Base-by-base conservation (phyloP, 2,113 vertebrate species). In the Mellivora capensis region DNA sequence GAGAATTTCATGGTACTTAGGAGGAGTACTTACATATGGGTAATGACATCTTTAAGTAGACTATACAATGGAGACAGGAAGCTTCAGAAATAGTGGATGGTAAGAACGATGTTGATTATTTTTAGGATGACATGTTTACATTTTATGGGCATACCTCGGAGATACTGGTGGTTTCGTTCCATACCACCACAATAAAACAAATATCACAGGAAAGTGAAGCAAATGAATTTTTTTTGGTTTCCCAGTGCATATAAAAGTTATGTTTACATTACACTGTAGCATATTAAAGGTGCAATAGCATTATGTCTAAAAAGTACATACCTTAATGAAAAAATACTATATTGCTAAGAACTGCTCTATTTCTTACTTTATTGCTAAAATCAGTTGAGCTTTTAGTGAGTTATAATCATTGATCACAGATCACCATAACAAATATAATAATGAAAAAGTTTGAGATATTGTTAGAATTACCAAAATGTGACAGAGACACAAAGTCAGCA, bases 1-100 rank as follows among this genome's bases (percentile, higher is more conserved):
- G 87, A 84, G 72, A 92, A 83, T 91, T 91, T 92, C 79, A 67
- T 76, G 47, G 72, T 79, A 49, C 49, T 95, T 71, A 91, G 17
- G 77, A 71, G 85, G 42, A 85, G 18, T 74, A 81, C 59, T 94
- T 93, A 57, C 52, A 82, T 74, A 18, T 90, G 72, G 52, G 27
- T 90, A 82, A 80, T 1, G 7, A 82, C 69, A 90, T 93, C 25
- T 49, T 83, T 52, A 86, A 69, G 61, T 83, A 81, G 52, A 61
- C 49, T 91, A 21, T 79, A 37, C 29, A 88, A 1, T 96, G 37
- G 67, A 59, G 64, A 82, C 14, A 71, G 85, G 57, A 96, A 90
- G 37, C 47, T 67, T 93, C 69, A 90, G 74, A 87, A 95, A 69
- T 39, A 87, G 29, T 84, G 61, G 42, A 61, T 92, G 59, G 42